These are phyloP conservation scores for Heliconius eleuchia DNA, from an alignment of 1,140 invertebrate species.

Conservation along the genomic window DNA sequence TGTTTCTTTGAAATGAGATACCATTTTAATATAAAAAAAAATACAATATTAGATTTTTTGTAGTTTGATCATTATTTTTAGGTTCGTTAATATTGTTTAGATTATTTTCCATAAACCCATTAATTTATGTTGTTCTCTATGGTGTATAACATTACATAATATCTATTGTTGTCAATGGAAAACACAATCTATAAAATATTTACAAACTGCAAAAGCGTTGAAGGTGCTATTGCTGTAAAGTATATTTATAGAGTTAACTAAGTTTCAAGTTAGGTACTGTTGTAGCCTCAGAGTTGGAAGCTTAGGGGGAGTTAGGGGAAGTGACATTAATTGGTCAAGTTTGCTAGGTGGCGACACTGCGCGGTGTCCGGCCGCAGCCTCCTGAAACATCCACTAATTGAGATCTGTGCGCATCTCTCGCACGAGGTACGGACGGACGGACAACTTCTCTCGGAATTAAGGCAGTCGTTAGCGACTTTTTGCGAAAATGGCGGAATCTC, in stretches of 20 bases:
- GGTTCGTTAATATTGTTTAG: too few species aligned
- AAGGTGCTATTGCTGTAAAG: neutral
- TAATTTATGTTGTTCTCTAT: neutral
- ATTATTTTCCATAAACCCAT: too few species aligned
- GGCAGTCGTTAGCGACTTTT: constrained; percentile 69
- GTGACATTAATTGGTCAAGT: constrained; percentile 64
- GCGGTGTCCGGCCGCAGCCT: constrained; percentile 42
- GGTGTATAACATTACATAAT: neutral
- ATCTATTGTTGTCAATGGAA: neutral
- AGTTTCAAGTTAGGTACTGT: constrained; percentile 21
- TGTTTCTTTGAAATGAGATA: constrained; percentile 12
- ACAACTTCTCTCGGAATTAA: constrained; percentile 62
- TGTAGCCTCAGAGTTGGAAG: constrained; percentile 18
- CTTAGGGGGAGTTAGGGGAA: constrained; percentile 39
- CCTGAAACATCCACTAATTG: constrained; percentile 60
- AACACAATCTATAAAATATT: constrained; percentile 24
- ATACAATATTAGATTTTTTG: too few species aligned
- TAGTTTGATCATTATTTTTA: too few species aligned
- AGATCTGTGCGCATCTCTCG: constrained; percentile 44
- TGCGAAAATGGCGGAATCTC: constrained; percentile 58
- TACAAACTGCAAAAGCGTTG: neutral
- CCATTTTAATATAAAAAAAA: neutral
- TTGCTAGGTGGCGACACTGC: constrained; percentile 49
- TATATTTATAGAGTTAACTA: constrained; percentile 14
- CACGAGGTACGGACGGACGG: constrained; percentile 21